phyloP scores from a whole-genome alignment of 1,140 invertebrate species.

The Brachionus koreanus region DNA sequence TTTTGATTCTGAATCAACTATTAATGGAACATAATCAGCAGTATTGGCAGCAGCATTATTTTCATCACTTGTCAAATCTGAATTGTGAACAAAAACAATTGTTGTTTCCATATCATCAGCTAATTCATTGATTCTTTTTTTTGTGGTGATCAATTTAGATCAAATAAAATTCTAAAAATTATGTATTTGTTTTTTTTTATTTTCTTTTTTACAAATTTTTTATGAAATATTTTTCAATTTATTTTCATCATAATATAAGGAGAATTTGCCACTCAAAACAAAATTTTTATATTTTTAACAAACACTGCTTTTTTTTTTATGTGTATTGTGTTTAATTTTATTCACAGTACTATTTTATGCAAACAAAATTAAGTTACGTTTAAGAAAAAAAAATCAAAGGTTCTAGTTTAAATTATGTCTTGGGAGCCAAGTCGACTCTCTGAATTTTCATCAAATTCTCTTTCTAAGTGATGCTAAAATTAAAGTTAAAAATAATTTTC shows the following conservation, averaged over 20 bases:
- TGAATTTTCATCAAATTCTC: background rate
- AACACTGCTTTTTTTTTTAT: background rate
- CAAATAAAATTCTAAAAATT: conserved; percentile 3
- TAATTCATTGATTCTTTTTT: background rate
- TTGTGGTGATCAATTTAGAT: background rate
- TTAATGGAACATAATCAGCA: background rate
- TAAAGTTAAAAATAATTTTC: background rate
- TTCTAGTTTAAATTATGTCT: conserved; percentile 22
- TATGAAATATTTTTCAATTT: conserved; percentile 13
- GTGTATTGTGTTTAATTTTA: background rate
- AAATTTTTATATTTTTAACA: background rate
- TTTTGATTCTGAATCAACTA: background rate
- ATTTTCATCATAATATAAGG: too few species aligned
- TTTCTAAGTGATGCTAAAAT: conserved; percentile 29
- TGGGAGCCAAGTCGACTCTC: conserved; percentile 19
- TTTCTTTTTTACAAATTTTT: background rate
- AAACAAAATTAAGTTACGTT: background rate
- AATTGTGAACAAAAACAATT: background rate
- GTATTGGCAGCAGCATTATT: too few species aligned
- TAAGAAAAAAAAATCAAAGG: background rate
- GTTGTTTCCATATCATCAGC: background rate
- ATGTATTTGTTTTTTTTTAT: background rate
- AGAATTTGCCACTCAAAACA: background rate
- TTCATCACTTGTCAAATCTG: background rate
- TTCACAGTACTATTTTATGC: background rate